Base-by-base conservation (phyloP, 2,797 vertebrate genomes). In the Emys orbicularis region DNA sequence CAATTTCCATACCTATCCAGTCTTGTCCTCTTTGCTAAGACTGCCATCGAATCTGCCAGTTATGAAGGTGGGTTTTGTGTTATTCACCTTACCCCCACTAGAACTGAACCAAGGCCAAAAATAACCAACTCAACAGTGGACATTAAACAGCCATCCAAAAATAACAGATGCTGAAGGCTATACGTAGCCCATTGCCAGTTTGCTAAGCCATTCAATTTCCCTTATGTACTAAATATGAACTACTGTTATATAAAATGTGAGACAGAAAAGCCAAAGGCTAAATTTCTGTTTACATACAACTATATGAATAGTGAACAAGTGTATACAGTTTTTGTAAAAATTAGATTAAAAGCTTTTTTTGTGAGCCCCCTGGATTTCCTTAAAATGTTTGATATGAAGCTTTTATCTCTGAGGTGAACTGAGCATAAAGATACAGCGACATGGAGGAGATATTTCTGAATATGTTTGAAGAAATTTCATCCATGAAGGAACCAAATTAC, bases 401-500 rank as follows among this genome's bases (percentile, higher is more conserved):
- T 92, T 96, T 97, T 97, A 95, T 98, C 95, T 88, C 8, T 0
- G 47, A 37, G 57, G 25, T 89, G 94, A 97, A 97, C 96, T 89
- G 90, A 98, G 95, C 95, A 95, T 84, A 96, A 87, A 90, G 86
- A 44, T 89, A 81, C 86, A 59, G 92, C 86, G 91, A 91, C 87
- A 88, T 95, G 72, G 83, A 93, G 86, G 92, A 97, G 94, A 96
- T 94, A 97, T 96, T 94, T 97, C 96, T 94, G 94, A 96, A 94
- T 97, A 91, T 95, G 88, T 96, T 97, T 98, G 92, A 96, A 97
- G 96, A 95, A 92, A 91, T 83, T 93, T 97, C 94, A 98, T 97
- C 94, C 94, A 98, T 95, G 97, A 97, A 97, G 95, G 65, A 97
- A 94, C 52, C 95, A 96, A 97, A 97, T 96, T 97, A 92, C 93